Percentiles rank a stretch among this genome's conserved stretches.
Conservation (phyloP, 2,888 invertebrate genomes). For the Tetranychus piercei region DNA sequence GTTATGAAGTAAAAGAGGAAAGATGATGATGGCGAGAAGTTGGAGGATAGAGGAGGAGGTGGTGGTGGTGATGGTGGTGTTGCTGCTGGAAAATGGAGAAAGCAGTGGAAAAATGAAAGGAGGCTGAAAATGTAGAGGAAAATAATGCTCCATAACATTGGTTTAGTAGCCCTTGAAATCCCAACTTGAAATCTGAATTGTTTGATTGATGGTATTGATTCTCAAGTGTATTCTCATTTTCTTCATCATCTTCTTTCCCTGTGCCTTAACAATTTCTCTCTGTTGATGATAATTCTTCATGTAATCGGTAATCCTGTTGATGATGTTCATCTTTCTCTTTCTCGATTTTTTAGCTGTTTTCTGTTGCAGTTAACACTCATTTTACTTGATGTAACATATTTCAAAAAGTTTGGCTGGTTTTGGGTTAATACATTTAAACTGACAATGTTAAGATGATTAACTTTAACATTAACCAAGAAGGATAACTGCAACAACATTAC, state of each 20-base stretch:
- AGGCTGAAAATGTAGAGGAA: not conserved
- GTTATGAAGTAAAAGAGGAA: not conserved
- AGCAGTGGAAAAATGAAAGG: not conserved
- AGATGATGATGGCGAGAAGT: not conserved
- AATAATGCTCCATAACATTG: not conserved
- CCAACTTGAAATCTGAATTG: not conserved
- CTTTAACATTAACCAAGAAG: too few species aligned
- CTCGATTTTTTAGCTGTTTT: not conserved
- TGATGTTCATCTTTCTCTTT: not conserved
- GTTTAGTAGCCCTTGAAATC: not conserved
- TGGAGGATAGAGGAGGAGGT: too few species aligned
- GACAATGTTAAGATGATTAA: too few species aligned
- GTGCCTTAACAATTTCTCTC: not conserved
- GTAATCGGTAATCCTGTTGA: conserved; percentile 1
- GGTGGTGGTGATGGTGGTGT: too few species aligned
- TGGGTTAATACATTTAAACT: too few species aligned
- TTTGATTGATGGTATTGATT: conserved; percentile 1
- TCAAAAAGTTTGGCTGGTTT: too few species aligned
- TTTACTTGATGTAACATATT: too few species aligned
- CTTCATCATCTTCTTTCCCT: not conserved
- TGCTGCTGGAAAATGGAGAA: too few species aligned
- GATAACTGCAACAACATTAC: too few species aligned
- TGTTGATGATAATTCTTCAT: not conserved
- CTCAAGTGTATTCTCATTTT: not conserved
- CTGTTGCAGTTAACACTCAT: not conserved